Evolutionary conservation across 2,113 vertebrate genomes (phyloP).

Genomic region (Mesembrinibis cayennensis): DNA sequence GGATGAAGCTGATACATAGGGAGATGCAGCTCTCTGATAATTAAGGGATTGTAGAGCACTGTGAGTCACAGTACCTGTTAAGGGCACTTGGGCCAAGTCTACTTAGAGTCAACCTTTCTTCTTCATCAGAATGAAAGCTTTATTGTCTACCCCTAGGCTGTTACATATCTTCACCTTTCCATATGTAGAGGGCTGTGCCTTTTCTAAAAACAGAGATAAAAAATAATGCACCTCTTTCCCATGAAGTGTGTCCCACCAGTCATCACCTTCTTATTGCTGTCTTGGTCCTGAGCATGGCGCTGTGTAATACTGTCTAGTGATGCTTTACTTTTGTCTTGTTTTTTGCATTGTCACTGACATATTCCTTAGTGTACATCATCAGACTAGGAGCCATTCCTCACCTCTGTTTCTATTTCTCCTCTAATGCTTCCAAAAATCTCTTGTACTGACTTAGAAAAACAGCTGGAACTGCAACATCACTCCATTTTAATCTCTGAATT

Average conservation of each 20-base stretch:
- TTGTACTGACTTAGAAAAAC: background rate
- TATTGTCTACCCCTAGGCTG: background rate
- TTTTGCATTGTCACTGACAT: background rate
- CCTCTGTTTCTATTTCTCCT: conserved; percentile 27
- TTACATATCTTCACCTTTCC: background rate
- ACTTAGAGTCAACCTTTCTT: background rate
- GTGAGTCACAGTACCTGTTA: background rate
- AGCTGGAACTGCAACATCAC: conserved; percentile 28
- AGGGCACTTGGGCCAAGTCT: background rate
- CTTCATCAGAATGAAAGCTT: background rate
- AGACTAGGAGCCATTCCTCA: background rate
- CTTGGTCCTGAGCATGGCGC: background rate
- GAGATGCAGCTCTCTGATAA: background rate
- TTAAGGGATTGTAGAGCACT: background rate
- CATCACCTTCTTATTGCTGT: background rate
- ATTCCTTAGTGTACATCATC: background rate
- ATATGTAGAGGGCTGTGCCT: background rate
- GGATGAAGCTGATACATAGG: background rate
- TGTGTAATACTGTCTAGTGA: background rate
- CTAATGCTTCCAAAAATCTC: background rate
- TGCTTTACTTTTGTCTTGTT: background rate
- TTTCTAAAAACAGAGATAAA: background rate
- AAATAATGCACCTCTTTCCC: background rate
- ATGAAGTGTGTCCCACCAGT: background rate
- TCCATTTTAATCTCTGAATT: conserved; percentile 63